Evolutionary conservation across 2,888 invertebrate genomes (phyloP).

Genomic region (Andrena fulva): DNA sequence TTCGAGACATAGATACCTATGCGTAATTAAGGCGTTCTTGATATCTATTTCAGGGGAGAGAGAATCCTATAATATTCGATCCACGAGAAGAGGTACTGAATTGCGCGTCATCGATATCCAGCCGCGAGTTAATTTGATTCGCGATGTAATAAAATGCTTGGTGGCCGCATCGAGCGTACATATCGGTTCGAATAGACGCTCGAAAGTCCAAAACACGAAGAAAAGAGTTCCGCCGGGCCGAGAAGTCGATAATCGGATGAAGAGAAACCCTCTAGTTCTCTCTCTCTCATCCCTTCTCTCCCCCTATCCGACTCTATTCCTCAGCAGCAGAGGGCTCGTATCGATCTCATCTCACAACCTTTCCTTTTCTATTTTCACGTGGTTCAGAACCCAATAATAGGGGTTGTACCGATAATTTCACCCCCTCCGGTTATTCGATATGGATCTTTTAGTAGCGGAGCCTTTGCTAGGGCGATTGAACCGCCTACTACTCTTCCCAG

Average conservation of each 20-base stretch:
- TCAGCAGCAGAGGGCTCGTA: constrained; percentile 45
- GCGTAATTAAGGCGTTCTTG: neutral
- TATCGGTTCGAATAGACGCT: constrained; percentile 49
- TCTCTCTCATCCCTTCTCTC: neutral
- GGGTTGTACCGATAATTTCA: constrained; percentile 80
- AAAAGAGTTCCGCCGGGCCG: constrained; percentile 66
- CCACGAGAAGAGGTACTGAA: constrained; percentile 37
- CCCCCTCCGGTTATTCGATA: constrained; percentile 77
- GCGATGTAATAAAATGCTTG: constrained; percentile 57
- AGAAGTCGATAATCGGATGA: constrained; percentile 72
- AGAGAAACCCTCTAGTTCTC: constrained; percentile 58
- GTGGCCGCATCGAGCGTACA: constrained; percentile 37
- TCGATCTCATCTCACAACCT: constrained; percentile 70
- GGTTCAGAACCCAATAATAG: constrained; percentile 77
- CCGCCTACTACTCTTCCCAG: constrained; percentile 54
- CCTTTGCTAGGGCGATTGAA: constrained; percentile 79
- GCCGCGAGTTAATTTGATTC: constrained; percentile 58
- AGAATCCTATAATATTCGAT: constrained; percentile 18
- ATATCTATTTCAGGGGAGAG: neutral
- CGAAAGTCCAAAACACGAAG: constrained; percentile 60
- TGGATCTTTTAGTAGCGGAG: constrained; percentile 78
- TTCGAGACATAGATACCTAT: neutral
- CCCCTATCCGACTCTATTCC: neutral
- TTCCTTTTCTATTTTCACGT: constrained; percentile 73
- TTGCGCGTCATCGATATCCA: constrained; percentile 49